Evolutionary conservation across 2,797 vertebrate genomes (phyloP), one percentile per base, ranked within the genome.

Genomic region (Gallirallus australis): DNA sequence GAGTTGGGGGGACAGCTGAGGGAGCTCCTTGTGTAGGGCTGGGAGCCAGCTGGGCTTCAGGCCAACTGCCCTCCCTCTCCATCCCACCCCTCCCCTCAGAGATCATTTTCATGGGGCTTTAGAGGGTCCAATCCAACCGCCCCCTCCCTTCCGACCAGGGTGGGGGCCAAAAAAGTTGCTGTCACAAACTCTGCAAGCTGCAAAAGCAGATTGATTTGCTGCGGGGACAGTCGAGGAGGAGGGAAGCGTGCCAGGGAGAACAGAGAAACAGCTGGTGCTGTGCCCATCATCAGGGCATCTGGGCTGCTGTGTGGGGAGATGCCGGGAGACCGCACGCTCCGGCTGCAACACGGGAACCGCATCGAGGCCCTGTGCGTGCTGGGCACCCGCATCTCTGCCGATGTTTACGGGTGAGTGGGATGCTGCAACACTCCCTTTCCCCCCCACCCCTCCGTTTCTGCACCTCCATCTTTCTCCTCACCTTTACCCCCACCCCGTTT

Each of bases 341-440:
- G 99, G 63, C 90, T 99, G 72, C 98, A 98, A 69, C 98, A 93
- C 31, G 98, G 96, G 17, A 97, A 95, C 91, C 96, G 97, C 37
- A 96, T 97, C 9, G 93, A 96, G 28, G 97, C 98, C 3, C 40
- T 99, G 27, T 99, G 96, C 28, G 98, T 99, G 91, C 96, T 99
- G 64, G 98, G 98, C 78, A 98, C 98, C 40, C 91, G 83, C 40
- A 96, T 99, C 35, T 94, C 88, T n/a, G 94, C 98, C 1, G 97
- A 98, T n/a, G 78, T 99, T 77, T 96, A 95, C 68, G 98, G 98
- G 99, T 99, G 97, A 95, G 98, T 31, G 12, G 8, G 53, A 39
- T 4, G 0, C 61, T 20, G 48, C 12, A 60, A 11, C 2, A 2
- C 14, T 75, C 17, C 33, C 68, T 19, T 76, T n/a, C 40, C 45